These are phyloP conservation scores for Malthinus seriepunctatus DNA, from an alignment of 2,888 invertebrate genomes.

Conservation along the genomic window DNA sequence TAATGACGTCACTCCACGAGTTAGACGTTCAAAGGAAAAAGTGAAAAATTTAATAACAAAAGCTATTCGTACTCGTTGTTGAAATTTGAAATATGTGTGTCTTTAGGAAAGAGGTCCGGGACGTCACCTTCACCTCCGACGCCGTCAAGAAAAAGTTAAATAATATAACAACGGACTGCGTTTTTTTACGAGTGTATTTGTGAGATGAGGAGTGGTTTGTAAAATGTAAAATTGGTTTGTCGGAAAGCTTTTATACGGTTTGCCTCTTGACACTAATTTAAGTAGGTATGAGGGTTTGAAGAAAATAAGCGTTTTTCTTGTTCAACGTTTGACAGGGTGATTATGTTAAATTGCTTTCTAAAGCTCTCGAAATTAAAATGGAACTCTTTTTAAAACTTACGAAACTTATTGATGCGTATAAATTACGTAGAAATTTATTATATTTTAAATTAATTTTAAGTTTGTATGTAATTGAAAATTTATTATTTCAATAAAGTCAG, in stretches of 20 bases:
- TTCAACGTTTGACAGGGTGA: constrained; percentile 28
- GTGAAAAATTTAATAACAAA: constrained; percentile 39
- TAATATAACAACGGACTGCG: constrained; percentile 22
- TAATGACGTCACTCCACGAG: constrained; percentile 42
- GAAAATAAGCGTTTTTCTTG: constrained; percentile 30
- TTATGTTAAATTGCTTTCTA: constrained; percentile 31
- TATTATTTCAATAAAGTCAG: neutral
- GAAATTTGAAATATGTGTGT: too few relatives aligned
- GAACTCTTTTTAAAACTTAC: constrained; percentile 16
- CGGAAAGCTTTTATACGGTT: constrained; percentile 39
- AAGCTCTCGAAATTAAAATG: constrained; percentile 28
- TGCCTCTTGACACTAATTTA: constrained; percentile 43
- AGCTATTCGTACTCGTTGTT: constrained; percentile 28
- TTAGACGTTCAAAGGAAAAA: constrained; percentile 34
- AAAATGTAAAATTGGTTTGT: constrained; percentile 44
- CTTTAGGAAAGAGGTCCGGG: neutral
- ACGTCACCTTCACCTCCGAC: constrained; percentile 22
- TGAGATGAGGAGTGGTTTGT: constrained; percentile 36
- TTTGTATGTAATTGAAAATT: neutral
- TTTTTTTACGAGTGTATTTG: constrained; percentile 26
- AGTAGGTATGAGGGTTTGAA: constrained; percentile 30
- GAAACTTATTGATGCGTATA: constrained; percentile 23
- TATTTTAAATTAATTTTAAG: constrained; percentile 10
- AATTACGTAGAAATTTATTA: constrained; percentile 17
- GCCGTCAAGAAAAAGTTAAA: constrained; percentile 27